Conservation (phyloP, 2,888 invertebrate species). For the Seladonia tumulorum region DNA sequence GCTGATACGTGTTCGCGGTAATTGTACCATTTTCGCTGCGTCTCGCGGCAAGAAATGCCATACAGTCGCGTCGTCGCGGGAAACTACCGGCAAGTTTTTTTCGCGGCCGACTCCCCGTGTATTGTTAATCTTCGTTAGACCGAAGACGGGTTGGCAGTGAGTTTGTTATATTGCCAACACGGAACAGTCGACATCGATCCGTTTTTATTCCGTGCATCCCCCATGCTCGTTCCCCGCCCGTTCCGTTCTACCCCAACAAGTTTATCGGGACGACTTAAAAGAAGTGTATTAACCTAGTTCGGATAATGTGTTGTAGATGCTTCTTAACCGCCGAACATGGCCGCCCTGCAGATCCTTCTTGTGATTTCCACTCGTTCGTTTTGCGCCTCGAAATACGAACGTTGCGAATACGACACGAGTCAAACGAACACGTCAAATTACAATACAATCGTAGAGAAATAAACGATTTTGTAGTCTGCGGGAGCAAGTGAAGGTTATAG, state of each 20-base stretch:
- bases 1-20: constrained; percentile 33
- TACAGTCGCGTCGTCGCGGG: not conserved
- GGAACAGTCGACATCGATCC: constrained; percentile 8
- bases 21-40: constrained; percentile 26
- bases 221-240: not conserved
- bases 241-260: not conserved
- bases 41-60: not conserved
- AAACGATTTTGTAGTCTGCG: no score
- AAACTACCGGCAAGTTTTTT: not conserved
- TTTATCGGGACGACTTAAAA: not conserved
- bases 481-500: no score
- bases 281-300: constrained; percentile 6
- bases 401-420: no score
- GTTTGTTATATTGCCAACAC: constrained; percentile 4
- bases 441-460: no score
- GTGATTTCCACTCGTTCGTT: not conserved
- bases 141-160: not conserved
- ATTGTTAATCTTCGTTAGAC: constrained; percentile 13
- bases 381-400: no score
- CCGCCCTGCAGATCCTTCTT: not conserved
- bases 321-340: not conserved
- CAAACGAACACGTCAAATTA: no score
- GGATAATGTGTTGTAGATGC: not conserved
- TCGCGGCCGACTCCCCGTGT: not conserved
- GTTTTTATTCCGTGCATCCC: not conserved